Evolutionary conservation across 2,113 vertebrate species (phyloP).

Genomic region (Neolamprologus devosi): DNA sequence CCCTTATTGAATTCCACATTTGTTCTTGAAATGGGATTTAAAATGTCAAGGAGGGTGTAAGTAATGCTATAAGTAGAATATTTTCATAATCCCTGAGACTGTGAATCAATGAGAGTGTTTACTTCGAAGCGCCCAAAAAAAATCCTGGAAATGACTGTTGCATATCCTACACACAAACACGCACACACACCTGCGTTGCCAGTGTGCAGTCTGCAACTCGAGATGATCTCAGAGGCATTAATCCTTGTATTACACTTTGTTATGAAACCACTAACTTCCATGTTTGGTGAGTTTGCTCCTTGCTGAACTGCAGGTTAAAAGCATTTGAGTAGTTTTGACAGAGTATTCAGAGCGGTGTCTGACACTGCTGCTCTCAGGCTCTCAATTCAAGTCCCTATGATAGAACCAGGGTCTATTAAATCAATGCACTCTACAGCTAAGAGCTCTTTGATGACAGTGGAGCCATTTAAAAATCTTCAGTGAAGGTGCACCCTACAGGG

Average conservation of each 20-base stretch:
- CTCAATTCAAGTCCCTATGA: background rate
- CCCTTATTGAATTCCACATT: constrained; percentile 62
- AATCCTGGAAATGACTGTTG: constrained; percentile 14
- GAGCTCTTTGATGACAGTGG: background rate
- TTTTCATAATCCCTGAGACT: constrained; percentile 61
- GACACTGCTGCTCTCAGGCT: background rate
- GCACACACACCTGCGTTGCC: background rate
- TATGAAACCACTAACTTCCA: background rate
- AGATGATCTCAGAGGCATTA: constrained; percentile 12
- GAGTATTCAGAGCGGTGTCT: background rate
- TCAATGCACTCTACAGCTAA: constrained; percentile 1
- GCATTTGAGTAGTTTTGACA: background rate
- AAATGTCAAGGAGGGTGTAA: constrained; percentile 68
- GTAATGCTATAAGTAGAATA: constrained; percentile 60
- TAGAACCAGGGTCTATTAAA: background rate
- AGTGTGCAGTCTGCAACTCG: background rate
- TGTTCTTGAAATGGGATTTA: constrained; percentile 71
- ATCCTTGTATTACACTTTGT: background rate
- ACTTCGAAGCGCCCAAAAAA: constrained; percentile 14
- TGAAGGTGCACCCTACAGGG: background rate
- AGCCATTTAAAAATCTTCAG: background rate
- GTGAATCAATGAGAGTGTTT: constrained; percentile 62
- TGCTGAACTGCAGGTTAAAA: constrained; percentile 6
- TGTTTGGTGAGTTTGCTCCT: background rate
- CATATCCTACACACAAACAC: background rate